Base-by-base conservation (phyloP, 2,888 invertebrate species). In the Chymomyza amoena region DNA sequence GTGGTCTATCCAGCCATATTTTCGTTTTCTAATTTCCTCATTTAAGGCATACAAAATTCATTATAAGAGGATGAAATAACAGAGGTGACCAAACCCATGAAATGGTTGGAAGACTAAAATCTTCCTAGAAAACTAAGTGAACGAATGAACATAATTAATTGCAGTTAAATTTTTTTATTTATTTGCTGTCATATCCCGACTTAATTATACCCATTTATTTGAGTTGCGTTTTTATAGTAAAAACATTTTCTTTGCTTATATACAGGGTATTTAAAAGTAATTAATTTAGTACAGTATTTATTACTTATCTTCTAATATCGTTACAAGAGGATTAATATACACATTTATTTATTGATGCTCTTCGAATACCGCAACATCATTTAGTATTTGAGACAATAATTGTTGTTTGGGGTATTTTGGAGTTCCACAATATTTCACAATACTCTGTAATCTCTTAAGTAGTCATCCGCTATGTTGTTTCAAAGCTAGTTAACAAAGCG, bases 401-500 rank as follows among this genome's bases (percentile, higher is more conserved):
- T 10, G 39, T 45, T 45, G 39, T 45, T 45, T 45, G 13, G 13
- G 39, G 39, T 45, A 45, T 1, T 45, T 45, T 45, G 10, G 39
- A 7, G 13, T 13, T 13, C 13, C 36, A 1, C 36, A 9, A 45
- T 45, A 13, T 45, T 45, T 45, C 3, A 45, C 39, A 45, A 45
- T 7, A 13, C 13, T 45, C 39, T 45, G 39, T 10, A 36, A 6
- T 36, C 36, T 9, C 36, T 36, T 1, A 36, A 36, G 36, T 9
- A 36, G 36, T 36, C 7, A 7, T 5, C 36, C 6, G 81, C 82
- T 92, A 93, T 90, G 94, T 94, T 79, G 95, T 94, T 91, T 96
- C 95, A 90, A 96, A 96, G 83, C 95, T 96, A 81, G 95, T 95
- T 81, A 98, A 94, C 78, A 98, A 93, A 65, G 97, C 97, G 70